Percentiles rank a stretch among this genome's conserved stretches.
phyloP scores from a whole-genome alignment of 2,113 vertebrate genomes.

The Thymallus thymallus region DNA sequence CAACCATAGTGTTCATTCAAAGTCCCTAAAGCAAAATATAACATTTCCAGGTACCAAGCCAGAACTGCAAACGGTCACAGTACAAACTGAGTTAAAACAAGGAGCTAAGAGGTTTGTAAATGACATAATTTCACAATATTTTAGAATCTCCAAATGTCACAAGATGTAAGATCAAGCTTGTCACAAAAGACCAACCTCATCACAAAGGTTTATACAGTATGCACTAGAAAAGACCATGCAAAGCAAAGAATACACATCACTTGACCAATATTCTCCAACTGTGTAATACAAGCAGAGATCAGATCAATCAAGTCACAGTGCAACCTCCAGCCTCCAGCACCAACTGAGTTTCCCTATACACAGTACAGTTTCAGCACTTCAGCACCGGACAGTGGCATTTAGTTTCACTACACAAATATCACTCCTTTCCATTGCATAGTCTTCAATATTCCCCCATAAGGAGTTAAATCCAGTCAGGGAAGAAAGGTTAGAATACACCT shows the following conservation, averaged over 20 bases:
- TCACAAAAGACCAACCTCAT: not conserved
- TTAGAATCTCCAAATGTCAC: not conserved
- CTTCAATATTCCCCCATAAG: slow-evolving; percentile 29
- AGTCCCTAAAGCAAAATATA: not conserved
- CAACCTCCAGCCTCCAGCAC: slow-evolving; percentile 1
- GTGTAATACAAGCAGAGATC: slow-evolving; percentile 1
- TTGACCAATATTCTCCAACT: slow-evolving; percentile 5
- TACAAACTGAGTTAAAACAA: slow-evolving; percentile 13
- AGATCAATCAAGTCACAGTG: slow-evolving; percentile 15
- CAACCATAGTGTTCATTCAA: slow-evolving; percentile 9
- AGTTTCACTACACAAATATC: not conserved
- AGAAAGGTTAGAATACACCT: slow-evolving; percentile 60
- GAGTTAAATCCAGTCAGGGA: slow-evolving; percentile 40
- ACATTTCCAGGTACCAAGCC: no score
- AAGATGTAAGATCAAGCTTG: not conserved
- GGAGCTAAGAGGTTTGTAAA: slow-evolving; percentile 3
- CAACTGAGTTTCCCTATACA: slow-evolving; percentile 18
- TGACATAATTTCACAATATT: not conserved
- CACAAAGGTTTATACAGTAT: slow-evolving; percentile 51
- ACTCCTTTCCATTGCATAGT: slow-evolving; percentile 7
- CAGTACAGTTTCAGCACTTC: slow-evolving; percentile 3
- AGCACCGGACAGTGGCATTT: slow-evolving; percentile 13
- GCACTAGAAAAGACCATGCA: slow-evolving; percentile 37
- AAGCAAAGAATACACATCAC: slow-evolving; percentile 2
- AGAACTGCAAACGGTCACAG: not conserved